Base-by-base conservation (phyloP, 2,797 vertebrate species). In the Cyprinella venusta region DNA sequence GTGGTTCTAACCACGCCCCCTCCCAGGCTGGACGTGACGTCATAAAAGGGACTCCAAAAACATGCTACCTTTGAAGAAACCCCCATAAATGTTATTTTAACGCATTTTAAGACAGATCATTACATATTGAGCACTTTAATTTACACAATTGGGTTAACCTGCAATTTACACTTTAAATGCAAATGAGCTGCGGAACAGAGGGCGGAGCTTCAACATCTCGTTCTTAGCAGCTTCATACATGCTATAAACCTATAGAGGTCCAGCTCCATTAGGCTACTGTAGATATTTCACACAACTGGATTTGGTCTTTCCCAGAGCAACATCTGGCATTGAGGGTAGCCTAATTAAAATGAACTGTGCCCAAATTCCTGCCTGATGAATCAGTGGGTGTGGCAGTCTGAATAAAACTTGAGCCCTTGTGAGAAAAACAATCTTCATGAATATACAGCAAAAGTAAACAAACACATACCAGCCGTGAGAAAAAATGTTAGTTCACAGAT, bases 351-450 rank as follows among this genome's bases (percentile, higher is more conserved):
- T 40, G 61, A 40, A 56, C 45, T 80, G 64, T 77, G 48, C 21
- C 65, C 54, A 82, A 77, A 86, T 83, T 87, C 77, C 68, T 83
- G 54, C 8, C 59, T 16, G 76, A 86, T 84, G 85, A 88, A 50
- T 87, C 82, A 85, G 40, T 82, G 78, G 83, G 88, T 64, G 86
- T 82, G 86, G 38, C 38, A 33, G 64, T 13, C 36, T 38, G 75
- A 77, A 50, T 21, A 75, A 4, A 75, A 52, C 42, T 56, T 48
- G 21, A 67, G 26, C 59, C 19, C 19, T 56, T 6, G 42, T 33
- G 15, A 33, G 48, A 61, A 50, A 38, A 30, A 54, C 26, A 30
- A 63, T 21, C 64, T n/a, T 15, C 36, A 13, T 54, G 40, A 38
- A 52, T 21, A 13, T 15, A 64, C 19, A 26, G 24, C n/a, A 75